A percentile compares a stretch with the other conserved stretches of the same genome.
Evolutionary conservation across 2,113 vertebrate genomes (phyloP).

Genomic region (Rhombomys opimus): DNA sequence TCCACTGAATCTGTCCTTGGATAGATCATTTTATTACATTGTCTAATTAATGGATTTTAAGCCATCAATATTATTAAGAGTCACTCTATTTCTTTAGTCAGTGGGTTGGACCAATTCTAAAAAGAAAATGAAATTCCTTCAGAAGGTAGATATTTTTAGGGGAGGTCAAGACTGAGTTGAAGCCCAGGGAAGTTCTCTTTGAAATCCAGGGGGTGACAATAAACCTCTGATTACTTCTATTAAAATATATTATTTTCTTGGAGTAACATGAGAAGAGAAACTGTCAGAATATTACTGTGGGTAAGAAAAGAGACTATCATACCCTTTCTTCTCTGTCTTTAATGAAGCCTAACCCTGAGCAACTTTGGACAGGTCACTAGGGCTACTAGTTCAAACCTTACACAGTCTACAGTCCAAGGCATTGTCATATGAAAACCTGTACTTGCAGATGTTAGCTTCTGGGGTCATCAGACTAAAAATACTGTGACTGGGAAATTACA

Average conservation of each 20-base stretch:
- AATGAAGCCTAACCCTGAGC: background rate
- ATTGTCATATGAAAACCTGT: conserved; percentile 4
- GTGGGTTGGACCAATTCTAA: background rate
- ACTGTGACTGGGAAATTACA: background rate
- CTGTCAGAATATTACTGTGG: conserved; percentile 32
- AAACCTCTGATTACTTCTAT: conserved; percentile 3
- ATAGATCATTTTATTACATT: background rate
- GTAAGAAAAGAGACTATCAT: background rate
- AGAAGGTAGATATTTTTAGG: background rate
- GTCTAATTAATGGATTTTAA: background rate
- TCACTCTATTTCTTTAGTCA: background rate
- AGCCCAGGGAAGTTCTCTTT: background rate
- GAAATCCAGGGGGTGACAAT: background rate
- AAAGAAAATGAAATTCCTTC: background rate
- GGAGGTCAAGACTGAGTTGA: background rate
- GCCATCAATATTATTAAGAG: background rate
- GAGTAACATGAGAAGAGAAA: background rate
- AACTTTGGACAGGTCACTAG: background rate
- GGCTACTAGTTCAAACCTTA: conserved; percentile 1
- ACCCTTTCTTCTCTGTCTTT: background rate
- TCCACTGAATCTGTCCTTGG: background rate
- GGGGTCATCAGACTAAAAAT: background rate
- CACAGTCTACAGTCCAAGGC: background rate
- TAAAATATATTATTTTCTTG: conserved; percentile 48
- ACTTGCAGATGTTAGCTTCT: background rate